Conservation (phyloP, 2,888 invertebrate genomes). For the Spodoptera littoralis region DNA sequence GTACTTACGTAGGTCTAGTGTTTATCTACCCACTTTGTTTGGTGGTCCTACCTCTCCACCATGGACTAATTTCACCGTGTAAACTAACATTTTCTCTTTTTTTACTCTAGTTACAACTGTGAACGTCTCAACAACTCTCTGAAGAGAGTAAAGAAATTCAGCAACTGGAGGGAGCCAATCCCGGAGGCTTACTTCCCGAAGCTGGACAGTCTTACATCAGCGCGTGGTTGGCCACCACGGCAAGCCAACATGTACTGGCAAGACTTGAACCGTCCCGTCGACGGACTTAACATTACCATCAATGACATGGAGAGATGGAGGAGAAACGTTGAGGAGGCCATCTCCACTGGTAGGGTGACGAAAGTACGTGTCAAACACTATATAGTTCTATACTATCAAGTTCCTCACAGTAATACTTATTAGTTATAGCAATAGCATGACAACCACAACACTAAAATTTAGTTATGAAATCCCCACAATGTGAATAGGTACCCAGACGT, state of each 20-base stretch:
- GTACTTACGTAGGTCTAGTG: too few relatives aligned
- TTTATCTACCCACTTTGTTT: too few relatives aligned
- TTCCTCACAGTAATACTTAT: too few relatives aligned
- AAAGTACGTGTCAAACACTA: conserved; percentile 76
- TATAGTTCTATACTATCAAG: too few relatives aligned
- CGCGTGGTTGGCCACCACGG: conserved; percentile 93
- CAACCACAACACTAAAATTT: too few relatives aligned
- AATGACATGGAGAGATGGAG: conserved; percentile 93
- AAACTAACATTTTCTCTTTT: neutral
- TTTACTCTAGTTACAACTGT: conserved; percentile 90
- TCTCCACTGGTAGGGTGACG: conserved; percentile 91
- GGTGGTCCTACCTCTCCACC: neutral
- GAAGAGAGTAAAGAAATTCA: conserved; percentile 90
- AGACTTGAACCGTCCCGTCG: conserved; percentile 91
- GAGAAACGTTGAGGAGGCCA: conserved; percentile 92
- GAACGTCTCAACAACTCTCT: conserved; percentile 93
- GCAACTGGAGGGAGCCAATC: conserved; percentile 91
- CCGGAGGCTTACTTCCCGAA: conserved; percentile 95
- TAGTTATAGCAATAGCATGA: too few relatives aligned
- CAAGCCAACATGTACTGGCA: conserved; percentile 88
- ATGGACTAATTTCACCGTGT: neutral
- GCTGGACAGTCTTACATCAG: conserved; percentile 91
- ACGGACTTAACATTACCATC: conserved; percentile 89
- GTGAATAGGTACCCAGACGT: too few relatives aligned
- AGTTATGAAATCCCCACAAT: too few relatives aligned